Conservation (phyloP, 1,140 invertebrate genomes). For the Steinernema khuongi region DNA sequence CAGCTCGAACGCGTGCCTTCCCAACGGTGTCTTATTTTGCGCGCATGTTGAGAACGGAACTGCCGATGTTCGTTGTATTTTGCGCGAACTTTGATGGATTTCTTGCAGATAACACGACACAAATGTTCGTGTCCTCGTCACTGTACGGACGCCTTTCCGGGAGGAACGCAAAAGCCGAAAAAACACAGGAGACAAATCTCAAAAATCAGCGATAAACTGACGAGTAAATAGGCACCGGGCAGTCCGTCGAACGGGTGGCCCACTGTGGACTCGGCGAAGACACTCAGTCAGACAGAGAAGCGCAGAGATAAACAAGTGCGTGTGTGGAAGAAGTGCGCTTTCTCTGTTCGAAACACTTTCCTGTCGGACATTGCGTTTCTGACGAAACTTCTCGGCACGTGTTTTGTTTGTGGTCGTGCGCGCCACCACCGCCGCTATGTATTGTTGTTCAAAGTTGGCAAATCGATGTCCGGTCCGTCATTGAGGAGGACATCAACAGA, state of each 20-base stretch:
- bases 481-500: no score
- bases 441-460: no score
- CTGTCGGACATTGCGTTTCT: neutral
- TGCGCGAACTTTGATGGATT: no score
- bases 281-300: neutral
- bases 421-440: no score
- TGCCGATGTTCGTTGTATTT: no score
- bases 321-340: constrained; percentile 1
- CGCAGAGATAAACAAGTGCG: constrained; percentile 10
- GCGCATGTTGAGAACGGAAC: neutral
- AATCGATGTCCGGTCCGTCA: no score
- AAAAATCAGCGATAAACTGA: neutral
- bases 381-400: neutral
- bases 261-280: neutral
- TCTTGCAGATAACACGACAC: no score
- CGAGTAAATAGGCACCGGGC: neutral
- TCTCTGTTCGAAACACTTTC: neutral
- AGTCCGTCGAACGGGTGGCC: constrained; percentile 15
- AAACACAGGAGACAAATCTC: neutral
- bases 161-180: neutral
- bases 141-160: neutral
- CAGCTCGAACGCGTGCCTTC: no score
- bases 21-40: no score
- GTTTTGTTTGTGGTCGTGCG: neutral
- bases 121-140: no score